Percentiles rank a stretch among this genome's conserved stretches.
Conservation (phyloP, 2,113 vertebrate genomes). For the Larimichthys polyactis region DNA sequence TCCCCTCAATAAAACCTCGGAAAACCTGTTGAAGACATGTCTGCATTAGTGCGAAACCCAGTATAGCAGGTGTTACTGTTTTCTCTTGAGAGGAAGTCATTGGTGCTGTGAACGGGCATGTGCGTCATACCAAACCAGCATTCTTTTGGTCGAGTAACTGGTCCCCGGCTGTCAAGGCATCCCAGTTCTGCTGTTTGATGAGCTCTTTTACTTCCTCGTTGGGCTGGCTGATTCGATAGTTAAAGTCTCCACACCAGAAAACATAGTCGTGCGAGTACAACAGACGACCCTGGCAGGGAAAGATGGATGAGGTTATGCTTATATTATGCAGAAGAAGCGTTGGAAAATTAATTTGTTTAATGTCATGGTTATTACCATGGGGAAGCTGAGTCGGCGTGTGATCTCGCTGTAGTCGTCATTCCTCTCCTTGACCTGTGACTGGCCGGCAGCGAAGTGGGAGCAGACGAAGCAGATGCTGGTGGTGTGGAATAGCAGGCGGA, state of each 20-base stretch:
- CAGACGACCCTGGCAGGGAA: slow-evolving; percentile 89
- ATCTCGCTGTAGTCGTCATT: slow-evolving; percentile 98
- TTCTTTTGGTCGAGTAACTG: slow-evolving; percentile 96
- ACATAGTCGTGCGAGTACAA: slow-evolving; percentile 98
- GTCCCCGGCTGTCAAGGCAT: slow-evolving; percentile 92
- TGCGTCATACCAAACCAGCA: slow-evolving; percentile 87
- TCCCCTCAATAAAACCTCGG: slow-evolving; percentile 93
- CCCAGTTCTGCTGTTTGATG: slow-evolving; percentile 95
- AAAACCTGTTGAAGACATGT: slow-evolving; percentile 87
- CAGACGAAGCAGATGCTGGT: slow-evolving; percentile 99
- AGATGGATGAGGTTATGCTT: slow-evolving; percentile 3
- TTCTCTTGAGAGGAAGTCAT: not conserved
- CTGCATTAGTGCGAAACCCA: not conserved
- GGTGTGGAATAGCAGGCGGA: slow-evolving; percentile 96
- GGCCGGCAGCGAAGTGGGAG: slow-evolving; percentile 97
- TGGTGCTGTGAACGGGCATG: not conserved
- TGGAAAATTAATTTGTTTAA: not conserved
- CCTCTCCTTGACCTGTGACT: slow-evolving; percentile 97
- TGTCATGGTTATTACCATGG: slow-evolving; percentile 87
- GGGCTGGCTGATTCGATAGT: slow-evolving; percentile 95
- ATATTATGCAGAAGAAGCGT: not conserved
- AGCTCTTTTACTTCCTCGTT: slow-evolving; percentile 98
- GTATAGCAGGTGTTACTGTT: not conserved
- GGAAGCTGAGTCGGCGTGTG: slow-evolving; percentile 93
- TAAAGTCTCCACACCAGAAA: slow-evolving; percentile 99